A percentile compares a stretch with the other conserved stretches of the same genome.
These are phyloP conservation scores for Samia ricini DNA, from an alignment of 1,140 invertebrate species.

Conservation along the genomic window DNA sequence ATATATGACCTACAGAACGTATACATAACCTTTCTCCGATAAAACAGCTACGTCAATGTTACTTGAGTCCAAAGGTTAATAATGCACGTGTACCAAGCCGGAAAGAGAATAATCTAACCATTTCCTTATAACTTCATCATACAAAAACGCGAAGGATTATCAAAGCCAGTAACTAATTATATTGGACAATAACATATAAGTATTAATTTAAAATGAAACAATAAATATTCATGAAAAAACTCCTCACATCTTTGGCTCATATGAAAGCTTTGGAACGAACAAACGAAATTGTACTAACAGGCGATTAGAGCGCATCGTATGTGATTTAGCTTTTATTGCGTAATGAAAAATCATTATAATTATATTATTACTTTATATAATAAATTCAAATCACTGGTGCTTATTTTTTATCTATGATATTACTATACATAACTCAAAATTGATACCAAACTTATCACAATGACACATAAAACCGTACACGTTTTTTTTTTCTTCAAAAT, in stretches of 20 bases:
- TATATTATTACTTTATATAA: constrained; percentile 13
- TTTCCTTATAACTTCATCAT: background rate
- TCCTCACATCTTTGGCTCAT: constrained; percentile 50
- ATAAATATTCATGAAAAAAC: constrained; percentile 19
- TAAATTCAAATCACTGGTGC: constrained; percentile 52
- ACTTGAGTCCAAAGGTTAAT: background rate
- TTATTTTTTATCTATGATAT: constrained; percentile 11
- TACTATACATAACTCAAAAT: background rate
- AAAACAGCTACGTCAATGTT: too few species aligned
- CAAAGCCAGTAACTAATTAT: constrained; percentile 7
- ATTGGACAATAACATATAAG: constrained; percentile 14
- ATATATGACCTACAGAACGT: too few species aligned
- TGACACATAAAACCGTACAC: constrained; percentile 50
- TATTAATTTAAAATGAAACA: constrained; percentile 19
- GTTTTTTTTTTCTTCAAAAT: constrained; percentile 26
- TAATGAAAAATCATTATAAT: constrained; percentile 4
- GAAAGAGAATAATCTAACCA: background rate
- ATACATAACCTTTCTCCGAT: too few species aligned
- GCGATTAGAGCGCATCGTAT: constrained; percentile 21
- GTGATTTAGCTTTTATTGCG: background rate
- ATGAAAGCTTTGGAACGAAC: constrained; percentile 43
- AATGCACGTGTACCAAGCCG: background rate
- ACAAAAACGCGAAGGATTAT: background rate
- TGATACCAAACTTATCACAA: constrained; percentile 6
- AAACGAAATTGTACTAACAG: constrained; percentile 58